These are phyloP conservation scores for Oreocharis arfaki DNA, from an alignment of 2,113 vertebrate species.

Conservation along the genomic window DNA sequence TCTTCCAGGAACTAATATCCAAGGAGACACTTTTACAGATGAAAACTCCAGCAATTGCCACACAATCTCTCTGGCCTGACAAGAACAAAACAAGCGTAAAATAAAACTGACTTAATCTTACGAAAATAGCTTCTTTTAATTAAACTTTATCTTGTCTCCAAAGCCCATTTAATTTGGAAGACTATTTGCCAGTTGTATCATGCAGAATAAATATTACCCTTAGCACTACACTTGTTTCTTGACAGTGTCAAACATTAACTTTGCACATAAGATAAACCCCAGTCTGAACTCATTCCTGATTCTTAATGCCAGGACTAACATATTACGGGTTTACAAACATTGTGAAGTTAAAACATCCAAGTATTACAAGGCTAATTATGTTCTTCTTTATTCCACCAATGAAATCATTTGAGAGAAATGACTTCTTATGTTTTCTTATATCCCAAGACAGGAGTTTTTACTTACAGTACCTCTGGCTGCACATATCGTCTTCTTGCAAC, in stretches of 20 bases:
- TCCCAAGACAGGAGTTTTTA: neutral
- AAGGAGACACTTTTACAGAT: neutral
- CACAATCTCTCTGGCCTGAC: neutral
- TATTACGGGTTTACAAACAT: neutral
- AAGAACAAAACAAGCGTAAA: neutral
- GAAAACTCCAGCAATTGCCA: neutral
- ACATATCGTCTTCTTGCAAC: neutral
- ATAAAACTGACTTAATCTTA: neutral
- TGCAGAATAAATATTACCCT: neutral
- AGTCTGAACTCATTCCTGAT: neutral
- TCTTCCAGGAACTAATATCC: neutral
- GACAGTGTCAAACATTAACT: neutral
- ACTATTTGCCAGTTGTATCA: neutral
- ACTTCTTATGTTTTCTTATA: neutral
- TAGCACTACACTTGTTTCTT: neutral
- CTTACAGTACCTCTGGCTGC: neutral
- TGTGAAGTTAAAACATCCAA: neutral
- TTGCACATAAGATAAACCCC: neutral
- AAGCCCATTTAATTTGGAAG: neutral
- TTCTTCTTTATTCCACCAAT: neutral
- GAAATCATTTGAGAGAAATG: neutral
- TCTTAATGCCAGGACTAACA: neutral
- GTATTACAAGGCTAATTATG: neutral
- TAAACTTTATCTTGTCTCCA: neutral
- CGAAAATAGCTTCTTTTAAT: neutral